Base-by-base conservation (phyloP, 2,888 invertebrate genomes). In the Caenorhabditis macrosperma region DNA sequence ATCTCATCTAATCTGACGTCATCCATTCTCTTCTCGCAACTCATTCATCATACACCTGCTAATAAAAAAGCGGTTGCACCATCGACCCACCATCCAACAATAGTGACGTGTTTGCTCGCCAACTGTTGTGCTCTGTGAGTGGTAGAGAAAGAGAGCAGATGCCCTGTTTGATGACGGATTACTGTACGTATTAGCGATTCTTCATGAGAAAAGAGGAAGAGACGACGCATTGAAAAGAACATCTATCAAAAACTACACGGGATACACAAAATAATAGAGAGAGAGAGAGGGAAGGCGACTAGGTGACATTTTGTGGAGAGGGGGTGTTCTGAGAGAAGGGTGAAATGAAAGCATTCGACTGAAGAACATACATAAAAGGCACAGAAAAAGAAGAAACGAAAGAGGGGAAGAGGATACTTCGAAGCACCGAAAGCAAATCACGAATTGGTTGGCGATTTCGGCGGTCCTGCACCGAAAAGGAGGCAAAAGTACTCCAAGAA, bases 391-490 rank as follows among this genome's bases (percentile, higher is more conserved):
- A 50, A 44, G 30, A 54, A 20, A 71, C n/a, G 63, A 17, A 54
- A 22, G 44, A 50, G 33, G 41, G 44, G 41, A 57, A 55, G 20
- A 20, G 50, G 26, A 69, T 44, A 24, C 26, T 44, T 12, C 54
- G 44, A 61, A 78, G 77, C 77, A 78, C 77, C 77, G 77, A 78
- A 78, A 71, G 71, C 77, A 71, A 71, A 78, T 67, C 61, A 71
- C 77, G 71, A 69, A 66, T 28, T 52, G 22, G n/a, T n/a, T n/a
- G 54, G 17, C 48, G 50, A 72, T 57, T 72, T 72, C 72, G 72
- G 72, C 64, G 63, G 64, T 72, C 64, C 72, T 55, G 64, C 64
- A 64, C 75, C 66, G 66, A 75, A 74, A 75, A 17, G 9, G 59
- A 30, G 50, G 26, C 59, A 64, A 52, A 67, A 75, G 50, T 75